A percentile compares a stretch with the other conserved stretches of the same genome.
phyloP scores from a whole-genome alignment of 1,140 invertebrate species.

The Branchinecta lynchi region DNA sequence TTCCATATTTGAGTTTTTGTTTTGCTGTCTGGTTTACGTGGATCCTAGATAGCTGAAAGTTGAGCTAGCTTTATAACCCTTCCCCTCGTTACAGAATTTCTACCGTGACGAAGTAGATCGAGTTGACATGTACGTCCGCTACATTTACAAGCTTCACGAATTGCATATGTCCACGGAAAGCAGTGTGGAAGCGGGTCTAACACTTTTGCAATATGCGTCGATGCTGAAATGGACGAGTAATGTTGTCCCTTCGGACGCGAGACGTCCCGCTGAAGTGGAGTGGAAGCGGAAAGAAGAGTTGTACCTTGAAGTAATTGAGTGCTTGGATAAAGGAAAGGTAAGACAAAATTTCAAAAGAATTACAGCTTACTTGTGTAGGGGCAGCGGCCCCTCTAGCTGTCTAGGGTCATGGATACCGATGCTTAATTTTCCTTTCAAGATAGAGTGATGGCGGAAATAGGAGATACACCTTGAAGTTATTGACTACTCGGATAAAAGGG shows the following conservation, averaged over 20 bases:
- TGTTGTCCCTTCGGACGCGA: constrained; percentile 37
- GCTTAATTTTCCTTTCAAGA: constrained; percentile 35
- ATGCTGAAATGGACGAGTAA: constrained; percentile 71
- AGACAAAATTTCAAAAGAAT: neutral
- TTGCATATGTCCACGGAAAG: constrained; percentile 85
- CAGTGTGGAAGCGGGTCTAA: constrained; percentile 89
- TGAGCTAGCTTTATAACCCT: no score
- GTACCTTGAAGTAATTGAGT: constrained; percentile 78
- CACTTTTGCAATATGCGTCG: constrained; percentile 81
- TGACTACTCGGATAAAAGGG: constrained; percentile 84
- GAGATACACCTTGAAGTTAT: constrained; percentile 78
- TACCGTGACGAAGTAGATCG: constrained; percentile 78
- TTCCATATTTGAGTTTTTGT: no score
- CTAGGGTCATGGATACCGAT: no score
- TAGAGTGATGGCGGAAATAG: constrained; percentile 87
- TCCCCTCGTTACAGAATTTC: constrained; percentile 55
- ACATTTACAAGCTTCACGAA: constrained; percentile 91
- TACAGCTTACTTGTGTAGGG: no score
- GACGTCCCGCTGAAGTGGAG: constrained; percentile 46
- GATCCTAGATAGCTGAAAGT: no score
- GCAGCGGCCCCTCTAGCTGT: no score
- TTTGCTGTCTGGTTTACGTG: no score
- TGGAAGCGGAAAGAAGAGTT: constrained; percentile 85
- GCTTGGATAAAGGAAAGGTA: constrained; percentile 87
- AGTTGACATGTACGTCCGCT: constrained; percentile 89